phyloP scores from a whole-genome alignment of 2,888 invertebrate species.

The Thereva nobilitata region DNA sequence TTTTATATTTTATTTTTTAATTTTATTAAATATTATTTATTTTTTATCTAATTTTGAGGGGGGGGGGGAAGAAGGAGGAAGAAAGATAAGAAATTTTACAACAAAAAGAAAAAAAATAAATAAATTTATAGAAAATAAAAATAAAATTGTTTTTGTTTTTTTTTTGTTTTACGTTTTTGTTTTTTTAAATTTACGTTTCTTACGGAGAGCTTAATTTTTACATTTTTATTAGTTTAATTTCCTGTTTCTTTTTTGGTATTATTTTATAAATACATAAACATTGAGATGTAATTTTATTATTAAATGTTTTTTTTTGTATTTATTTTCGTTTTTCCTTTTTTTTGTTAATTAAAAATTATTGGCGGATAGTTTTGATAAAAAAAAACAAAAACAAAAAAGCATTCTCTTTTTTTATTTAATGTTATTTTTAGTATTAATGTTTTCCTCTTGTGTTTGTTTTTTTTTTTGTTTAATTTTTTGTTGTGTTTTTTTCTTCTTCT shows the following conservation, averaged over 20 bases:
- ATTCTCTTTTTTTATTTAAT: not conserved
- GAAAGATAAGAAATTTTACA: no score
- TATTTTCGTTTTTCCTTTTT: not conserved
- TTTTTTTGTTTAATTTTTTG: not conserved
- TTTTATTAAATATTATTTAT: conserved; percentile 18
- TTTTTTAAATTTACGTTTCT: conserved; percentile 3
- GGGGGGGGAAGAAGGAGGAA: no score
- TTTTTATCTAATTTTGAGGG: conserved; percentile 1
- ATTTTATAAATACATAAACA: not conserved
- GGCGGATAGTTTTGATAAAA: conserved; percentile 2
- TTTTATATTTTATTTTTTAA: conserved; percentile 17
- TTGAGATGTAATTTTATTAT: not conserved
- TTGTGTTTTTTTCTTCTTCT: no score
- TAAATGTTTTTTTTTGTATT: not conserved
- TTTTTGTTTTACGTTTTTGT: not conserved
- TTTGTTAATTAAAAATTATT: conserved; percentile 2
- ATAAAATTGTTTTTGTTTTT: no score
- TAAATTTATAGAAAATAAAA: no score
- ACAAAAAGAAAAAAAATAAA: no score
- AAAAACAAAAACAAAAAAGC: not conserved
- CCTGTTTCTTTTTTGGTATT: not conserved
- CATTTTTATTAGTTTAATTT: not conserved
- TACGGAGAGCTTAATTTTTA: not conserved
- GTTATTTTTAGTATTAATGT: not conserved
- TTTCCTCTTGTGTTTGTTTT: not conserved